These are phyloP conservation scores for Hyposoter dolosus DNA, from an alignment of 2,888 invertebrate genomes.

Conservation along the genomic window DNA sequence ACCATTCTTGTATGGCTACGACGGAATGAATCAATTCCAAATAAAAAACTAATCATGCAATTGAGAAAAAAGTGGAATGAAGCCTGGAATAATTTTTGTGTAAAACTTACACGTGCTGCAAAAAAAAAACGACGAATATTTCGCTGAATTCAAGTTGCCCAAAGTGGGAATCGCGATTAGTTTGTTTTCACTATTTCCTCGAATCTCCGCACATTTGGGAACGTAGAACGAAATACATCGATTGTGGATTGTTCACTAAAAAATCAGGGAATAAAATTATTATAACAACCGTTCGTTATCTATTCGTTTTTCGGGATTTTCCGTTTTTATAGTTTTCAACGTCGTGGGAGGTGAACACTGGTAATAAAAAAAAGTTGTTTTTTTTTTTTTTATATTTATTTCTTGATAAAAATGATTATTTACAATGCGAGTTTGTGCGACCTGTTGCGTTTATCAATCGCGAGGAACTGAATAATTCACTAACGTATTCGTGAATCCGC, in stretches of 20 bases:
- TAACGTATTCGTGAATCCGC: conserved; percentile 21
- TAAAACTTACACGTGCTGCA: conserved; percentile 30
- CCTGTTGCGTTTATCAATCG: conserved; percentile 56
- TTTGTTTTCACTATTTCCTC: background rate
- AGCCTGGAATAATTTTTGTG: background rate
- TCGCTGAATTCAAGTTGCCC: background rate
- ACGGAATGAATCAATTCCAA: background rate
- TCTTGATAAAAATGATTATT: conserved; percentile 25
- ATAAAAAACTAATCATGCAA: background rate
- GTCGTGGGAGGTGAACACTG: background rate
- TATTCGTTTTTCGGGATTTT: background rate
- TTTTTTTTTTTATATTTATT: background rate
- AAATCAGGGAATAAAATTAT: background rate
- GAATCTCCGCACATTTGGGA: background rate
- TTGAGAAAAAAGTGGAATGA: background rate
- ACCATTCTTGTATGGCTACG: background rate
- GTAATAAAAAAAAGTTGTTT: background rate
- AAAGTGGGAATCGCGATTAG: conserved; percentile 3
- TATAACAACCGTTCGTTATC: background rate
- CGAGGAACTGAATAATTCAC: conserved; percentile 55
- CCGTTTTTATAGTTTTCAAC: background rate
- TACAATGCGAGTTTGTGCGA: conserved; percentile 29
- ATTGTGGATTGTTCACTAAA: background rate
- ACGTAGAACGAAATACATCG: background rate
- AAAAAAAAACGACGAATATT: background rate